Conservation (phyloP, 92 coral and sea anemone genomes). For the Micromussa lordhowensis region DNA sequence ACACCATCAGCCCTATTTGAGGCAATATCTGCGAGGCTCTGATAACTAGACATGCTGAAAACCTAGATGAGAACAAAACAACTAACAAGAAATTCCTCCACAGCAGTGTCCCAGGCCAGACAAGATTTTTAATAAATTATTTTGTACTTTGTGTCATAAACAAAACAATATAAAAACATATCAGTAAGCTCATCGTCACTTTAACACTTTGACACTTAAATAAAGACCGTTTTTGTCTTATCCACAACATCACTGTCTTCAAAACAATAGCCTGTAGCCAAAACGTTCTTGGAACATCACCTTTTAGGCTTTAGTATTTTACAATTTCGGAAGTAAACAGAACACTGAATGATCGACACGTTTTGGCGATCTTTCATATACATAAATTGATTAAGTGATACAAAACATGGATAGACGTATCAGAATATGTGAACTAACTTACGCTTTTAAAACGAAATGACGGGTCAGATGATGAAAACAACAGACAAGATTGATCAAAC, state of each 20-base stretch:
- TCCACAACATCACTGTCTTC: no score
- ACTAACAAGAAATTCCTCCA: neutral
- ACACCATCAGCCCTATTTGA: constrained; percentile 54
- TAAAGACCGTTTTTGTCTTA: no score
- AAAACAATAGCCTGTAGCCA: no score
- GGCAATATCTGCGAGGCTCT: constrained; percentile 69
- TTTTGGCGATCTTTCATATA: constrained; percentile 1
- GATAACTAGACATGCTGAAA: constrained; percentile 65
- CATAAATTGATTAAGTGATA: neutral
- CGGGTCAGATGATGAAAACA: constrained; percentile 20
- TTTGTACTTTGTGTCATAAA: neutral
- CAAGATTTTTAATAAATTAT: neutral
- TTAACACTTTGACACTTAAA: neutral
- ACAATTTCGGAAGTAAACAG: neutral
- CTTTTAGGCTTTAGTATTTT: neutral
- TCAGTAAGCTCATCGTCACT: neutral
- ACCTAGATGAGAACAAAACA: constrained; percentile 11
- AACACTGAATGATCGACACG: neutral
- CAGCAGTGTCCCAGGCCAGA: neutral
- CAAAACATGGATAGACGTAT: neutral
- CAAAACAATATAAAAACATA: neutral
- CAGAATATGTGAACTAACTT: neutral
- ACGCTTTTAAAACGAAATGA: neutral
- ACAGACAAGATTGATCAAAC: neutral
- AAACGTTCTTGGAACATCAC: neutral